Evolutionary conservation across 2,797 vertebrate species (phyloP).

Genomic region (Carapus acus): DNA sequence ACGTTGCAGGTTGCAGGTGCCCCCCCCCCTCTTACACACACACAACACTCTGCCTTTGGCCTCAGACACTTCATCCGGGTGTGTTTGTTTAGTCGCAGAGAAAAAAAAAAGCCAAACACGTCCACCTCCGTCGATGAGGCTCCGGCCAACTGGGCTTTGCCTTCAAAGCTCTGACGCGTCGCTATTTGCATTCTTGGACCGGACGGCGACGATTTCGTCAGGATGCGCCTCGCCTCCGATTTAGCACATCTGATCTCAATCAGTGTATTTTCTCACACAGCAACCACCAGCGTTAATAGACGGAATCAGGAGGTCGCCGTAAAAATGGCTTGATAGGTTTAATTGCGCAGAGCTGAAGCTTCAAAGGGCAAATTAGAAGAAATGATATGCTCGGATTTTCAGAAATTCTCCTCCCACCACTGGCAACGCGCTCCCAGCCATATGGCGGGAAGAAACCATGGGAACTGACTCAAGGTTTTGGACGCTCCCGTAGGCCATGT

Average conservation of each 20-base stretch:
- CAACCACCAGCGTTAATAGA: slow-evolving; percentile 3
- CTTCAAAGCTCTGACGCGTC: neutral
- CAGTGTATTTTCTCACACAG: slow-evolving; percentile 4
- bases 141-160: neutral
- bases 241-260: neutral
- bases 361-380: slow-evolving; percentile 45
- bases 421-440: slow-evolving; percentile 47
- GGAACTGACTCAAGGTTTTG: slow-evolving; percentile 45
- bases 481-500: slow-evolving; percentile 58
- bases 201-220: neutral
- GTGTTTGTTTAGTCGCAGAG: slow-evolving; percentile 12
- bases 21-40: slow-evolving; percentile 23
- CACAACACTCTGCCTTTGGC: slow-evolving; percentile 12
- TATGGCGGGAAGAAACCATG: slow-evolving; percentile 42
- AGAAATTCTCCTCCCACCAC: slow-evolving; percentile 60
- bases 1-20: slow-evolving; percentile 34
- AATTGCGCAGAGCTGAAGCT: slow-evolving; percentile 32
- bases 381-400: slow-evolving; percentile 53
- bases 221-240: neutral
- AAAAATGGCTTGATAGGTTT: slow-evolving; percentile 24
- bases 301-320: slow-evolving; percentile 20
- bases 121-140: neutral
- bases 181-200: neutral
- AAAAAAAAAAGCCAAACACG: slow-evolving; percentile 3
- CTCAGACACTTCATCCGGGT: neutral